Evolutionary conservation across 2,797 vertebrate genomes (phyloP), one percentile per base, ranked within the genome.

Genomic region (Lacerta bilineata): DNA sequence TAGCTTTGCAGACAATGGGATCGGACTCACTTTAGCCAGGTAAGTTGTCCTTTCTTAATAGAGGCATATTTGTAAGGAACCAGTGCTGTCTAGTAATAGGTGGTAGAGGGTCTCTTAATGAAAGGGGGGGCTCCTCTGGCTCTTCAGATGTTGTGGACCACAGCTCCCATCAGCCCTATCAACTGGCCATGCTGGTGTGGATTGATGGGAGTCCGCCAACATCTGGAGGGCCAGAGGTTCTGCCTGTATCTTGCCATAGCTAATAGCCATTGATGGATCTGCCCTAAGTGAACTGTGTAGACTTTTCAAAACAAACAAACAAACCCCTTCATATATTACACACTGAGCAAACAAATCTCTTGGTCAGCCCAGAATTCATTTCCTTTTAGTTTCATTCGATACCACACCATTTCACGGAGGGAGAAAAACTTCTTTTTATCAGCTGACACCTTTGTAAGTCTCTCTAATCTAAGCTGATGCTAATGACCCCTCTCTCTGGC

Each of bases 1-100:
- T 72, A 96, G 96, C 89, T 96, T 96, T 93, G 90, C 95, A 88
- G 95, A 95, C 90, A 96, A 93, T 81, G 94, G 95, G 86, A 96
- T 93, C 80, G 95, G 95, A 80, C 95, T 97, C 72, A 96, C 95
- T 71, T 88, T 96, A 77, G 95, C 95, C 84, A 97, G 95, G 94
- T 96, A 95, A 95, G 88, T 89, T 68, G 2, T 4, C 33, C 90
- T 89, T 82, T 88, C 88, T 75, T 80, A 90, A 85, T n/a, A 71
- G 41, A 10, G 23, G 15, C 4, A 8, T 29, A 17, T 76, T 33
- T 66, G 8, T 3, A 36, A 50, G 23, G 25, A 66, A 71, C 41
- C 79, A 3, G 55, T 20, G 23, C 10, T 9, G 13, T 15, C 8
- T 41, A 39, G 20, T 41, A 27, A 43, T 6, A 23, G 33, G 29